phyloP scores from a whole-genome alignment of 2,888 invertebrate genomes.

The Mesorhabditis spiculigera region DNA sequence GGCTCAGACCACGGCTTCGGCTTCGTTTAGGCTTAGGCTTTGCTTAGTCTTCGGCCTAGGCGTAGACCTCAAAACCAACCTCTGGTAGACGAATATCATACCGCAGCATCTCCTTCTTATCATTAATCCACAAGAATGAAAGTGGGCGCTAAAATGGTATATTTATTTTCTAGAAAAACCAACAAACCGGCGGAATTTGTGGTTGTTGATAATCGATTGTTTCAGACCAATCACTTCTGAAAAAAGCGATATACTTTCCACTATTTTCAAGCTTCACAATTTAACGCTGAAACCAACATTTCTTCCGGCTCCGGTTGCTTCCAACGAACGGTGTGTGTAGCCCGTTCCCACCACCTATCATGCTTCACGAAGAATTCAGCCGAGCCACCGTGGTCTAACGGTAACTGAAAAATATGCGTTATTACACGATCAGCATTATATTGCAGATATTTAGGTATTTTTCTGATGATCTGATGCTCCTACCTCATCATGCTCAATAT shows the following conservation, averaged over 20 bases:
- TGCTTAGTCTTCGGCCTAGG: constrained; percentile 15
- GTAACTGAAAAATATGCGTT: constrained; percentile 22
- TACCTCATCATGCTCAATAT: constrained; percentile 14
- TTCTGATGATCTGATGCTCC: neutral
- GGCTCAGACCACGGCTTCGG: constrained; percentile 16
- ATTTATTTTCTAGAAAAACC: neutral
- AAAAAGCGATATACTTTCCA: neutral
- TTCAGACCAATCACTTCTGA: constrained; percentile 26
- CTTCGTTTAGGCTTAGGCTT: constrained; percentile 11
- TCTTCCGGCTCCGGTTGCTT: constrained; percentile 8
- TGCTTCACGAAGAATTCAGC: constrained; percentile 21
- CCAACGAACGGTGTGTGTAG: neutral
- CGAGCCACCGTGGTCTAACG: constrained; percentile 51
- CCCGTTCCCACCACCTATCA: constrained; percentile 14
- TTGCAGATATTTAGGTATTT: neutral
- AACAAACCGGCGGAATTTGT: constrained; percentile 26
- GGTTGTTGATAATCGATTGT: constrained; percentile 22
- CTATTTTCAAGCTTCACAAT: neutral
- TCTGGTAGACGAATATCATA: constrained; percentile 40
- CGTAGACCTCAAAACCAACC: constrained; percentile 27
- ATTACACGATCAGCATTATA: too few relatives aligned
- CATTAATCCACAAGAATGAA: constrained; percentile 41
- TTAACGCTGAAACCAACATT: neutral
- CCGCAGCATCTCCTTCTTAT: constrained; percentile 34
- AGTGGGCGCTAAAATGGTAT: constrained; percentile 28